These are phyloP conservation scores for Dorcus hopei DNA, from an alignment of 2,888 invertebrate genomes.

Conservation along the genomic window DNA sequence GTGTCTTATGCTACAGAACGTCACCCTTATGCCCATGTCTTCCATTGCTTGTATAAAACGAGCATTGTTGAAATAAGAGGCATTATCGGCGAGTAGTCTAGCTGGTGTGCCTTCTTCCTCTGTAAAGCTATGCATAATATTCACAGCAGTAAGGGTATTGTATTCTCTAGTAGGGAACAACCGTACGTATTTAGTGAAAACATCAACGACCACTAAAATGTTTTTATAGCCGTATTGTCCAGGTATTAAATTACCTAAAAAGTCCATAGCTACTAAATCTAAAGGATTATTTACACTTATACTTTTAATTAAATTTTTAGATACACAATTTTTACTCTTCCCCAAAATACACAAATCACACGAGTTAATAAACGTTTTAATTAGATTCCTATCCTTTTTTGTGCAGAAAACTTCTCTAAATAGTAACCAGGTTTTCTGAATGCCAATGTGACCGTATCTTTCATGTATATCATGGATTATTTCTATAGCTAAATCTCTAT, in stretches of 20 bases:
- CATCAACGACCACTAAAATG: background rate
- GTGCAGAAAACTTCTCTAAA: background rate
- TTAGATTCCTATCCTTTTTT: background rate
- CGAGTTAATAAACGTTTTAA: background rate
- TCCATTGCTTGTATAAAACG: background rate
- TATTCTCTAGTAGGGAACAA: background rate
- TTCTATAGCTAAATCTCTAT: background rate
- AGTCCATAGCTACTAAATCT: background rate
- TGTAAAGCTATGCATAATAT: background rate
- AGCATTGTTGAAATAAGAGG: background rate
- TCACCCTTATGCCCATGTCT: background rate
- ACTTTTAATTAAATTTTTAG: background rate
- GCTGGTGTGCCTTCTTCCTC: background rate
- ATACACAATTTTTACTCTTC: background rate
- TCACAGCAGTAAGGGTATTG: background rate
- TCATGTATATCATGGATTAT: background rate
- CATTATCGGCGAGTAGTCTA: background rate
- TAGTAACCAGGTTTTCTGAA: background rate
- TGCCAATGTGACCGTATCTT: background rate
- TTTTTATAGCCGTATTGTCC: background rate
- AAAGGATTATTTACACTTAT: background rate
- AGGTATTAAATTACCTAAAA: background rate
- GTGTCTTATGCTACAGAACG: background rate
- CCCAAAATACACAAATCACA: background rate
- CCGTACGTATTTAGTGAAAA: background rate